Conservation (phyloP, 64 coral and sea anemone genomes). For the Anthopleura sola region DNA sequence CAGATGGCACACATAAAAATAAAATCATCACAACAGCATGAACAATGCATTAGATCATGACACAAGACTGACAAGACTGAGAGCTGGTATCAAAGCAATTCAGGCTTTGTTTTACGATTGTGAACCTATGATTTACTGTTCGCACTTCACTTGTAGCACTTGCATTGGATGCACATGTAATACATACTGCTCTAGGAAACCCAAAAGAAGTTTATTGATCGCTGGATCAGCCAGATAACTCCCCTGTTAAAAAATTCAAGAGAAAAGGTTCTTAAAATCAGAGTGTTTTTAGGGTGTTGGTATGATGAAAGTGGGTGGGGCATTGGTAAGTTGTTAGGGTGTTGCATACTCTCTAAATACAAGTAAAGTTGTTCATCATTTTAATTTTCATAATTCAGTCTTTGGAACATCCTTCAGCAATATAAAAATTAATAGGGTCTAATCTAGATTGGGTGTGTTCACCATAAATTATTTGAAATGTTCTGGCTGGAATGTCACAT, state of each 20-base stretch:
- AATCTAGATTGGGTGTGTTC: too few species aligned
- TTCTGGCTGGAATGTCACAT: too few species aligned
- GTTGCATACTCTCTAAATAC: too few species aligned
- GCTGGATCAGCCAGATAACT: conserved; percentile 67
- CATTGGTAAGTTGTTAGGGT: too few species aligned
- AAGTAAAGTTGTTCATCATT: too few species aligned
- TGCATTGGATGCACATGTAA: conserved; percentile 1
- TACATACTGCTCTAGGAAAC: conserved; percentile 96
- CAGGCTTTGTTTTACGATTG: not conserved
- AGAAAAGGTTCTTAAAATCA: too few species aligned
- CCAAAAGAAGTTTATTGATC: conserved; percentile 74
- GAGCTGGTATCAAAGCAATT: not conserved
- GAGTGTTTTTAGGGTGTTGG: too few species aligned
- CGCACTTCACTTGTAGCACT: conserved; percentile 3
- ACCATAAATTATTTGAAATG: too few species aligned
- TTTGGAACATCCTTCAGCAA: too few species aligned
- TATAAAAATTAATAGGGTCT: too few species aligned
- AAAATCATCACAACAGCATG: not conserved
- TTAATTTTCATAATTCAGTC: too few species aligned
- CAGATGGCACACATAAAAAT: not conserved
- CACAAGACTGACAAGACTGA: not conserved
- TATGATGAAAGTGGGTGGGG: too few species aligned
- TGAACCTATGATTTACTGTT: not conserved
- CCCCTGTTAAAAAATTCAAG: conserved; percentile 32
- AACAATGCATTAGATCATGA: not conserved